A percentile compares a stretch with the other conserved stretches of the same genome.
Evolutionary conservation across 1,140 invertebrate genomes (phyloP).

Genomic region (Probaryconus sp.): DNA sequence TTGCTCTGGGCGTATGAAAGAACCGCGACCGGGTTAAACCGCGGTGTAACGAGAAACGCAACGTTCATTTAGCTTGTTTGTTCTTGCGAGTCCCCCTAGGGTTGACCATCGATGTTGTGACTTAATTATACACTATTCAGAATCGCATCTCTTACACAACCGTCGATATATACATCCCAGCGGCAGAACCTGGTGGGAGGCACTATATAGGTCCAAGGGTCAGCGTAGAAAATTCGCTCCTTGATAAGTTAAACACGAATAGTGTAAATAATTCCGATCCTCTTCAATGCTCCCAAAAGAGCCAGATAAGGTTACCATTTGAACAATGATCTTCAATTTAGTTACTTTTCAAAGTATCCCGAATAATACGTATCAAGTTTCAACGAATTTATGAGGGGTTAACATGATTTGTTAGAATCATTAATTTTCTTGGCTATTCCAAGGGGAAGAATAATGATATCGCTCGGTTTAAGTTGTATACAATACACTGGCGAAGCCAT

Average conservation of each 20-base stretch:
- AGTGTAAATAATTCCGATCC: conserved; percentile 59
- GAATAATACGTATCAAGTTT: conserved; percentile 61
- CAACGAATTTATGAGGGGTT: conserved; percentile 51
- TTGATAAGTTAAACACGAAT: conserved; percentile 16
- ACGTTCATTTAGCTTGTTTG: conserved; percentile 75
- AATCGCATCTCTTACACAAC: conserved; percentile 70
- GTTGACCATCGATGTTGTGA: conserved; percentile 70
- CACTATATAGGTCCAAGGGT: conserved; percentile 55
- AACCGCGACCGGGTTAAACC: conserved; percentile 32
- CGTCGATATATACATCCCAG: conserved; percentile 56
- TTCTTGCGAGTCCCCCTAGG: conserved; percentile 69
- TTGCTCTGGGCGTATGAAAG: conserved; percentile 23
- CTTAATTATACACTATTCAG: conserved; percentile 76
- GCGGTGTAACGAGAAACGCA: conserved; percentile 58
- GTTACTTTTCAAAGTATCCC: conserved; percentile 41
- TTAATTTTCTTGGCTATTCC: conserved; percentile 44
- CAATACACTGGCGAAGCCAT: background rate
- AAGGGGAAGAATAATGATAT: conserved; percentile 37
- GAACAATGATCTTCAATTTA: conserved; percentile 58
- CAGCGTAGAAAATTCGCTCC: conserved; percentile 46
- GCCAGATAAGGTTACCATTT: conserved; percentile 37
- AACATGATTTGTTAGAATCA: conserved; percentile 49
- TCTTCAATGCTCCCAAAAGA: conserved; percentile 53
- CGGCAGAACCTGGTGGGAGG: conserved; percentile 49
- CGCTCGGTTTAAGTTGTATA: conserved; percentile 13